Evolutionary conservation across 1,140 invertebrate genomes (phyloP).

Genomic region (Cydia strobilella): DNA sequence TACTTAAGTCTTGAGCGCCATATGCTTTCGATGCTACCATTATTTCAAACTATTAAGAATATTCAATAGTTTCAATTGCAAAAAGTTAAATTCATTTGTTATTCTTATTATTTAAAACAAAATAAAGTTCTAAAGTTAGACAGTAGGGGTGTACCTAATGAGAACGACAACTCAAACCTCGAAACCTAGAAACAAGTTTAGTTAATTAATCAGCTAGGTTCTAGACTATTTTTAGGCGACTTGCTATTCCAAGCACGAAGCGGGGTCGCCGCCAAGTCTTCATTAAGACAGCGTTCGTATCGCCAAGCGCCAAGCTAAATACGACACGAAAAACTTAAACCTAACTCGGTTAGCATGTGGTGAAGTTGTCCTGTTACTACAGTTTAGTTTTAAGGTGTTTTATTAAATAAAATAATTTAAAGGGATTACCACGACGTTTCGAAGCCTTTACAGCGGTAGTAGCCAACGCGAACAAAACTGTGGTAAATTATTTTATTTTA

Average conservation of each 20-base stretch:
- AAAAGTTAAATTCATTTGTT: background rate
- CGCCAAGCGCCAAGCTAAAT: slow-evolving; percentile 10
- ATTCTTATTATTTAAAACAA: too few species aligned
- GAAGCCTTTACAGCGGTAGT: too few species aligned
- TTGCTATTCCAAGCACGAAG: background rate
- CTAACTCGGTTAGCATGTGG: slow-evolving; percentile 7
- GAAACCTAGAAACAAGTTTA: background rate
- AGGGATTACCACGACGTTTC: too few species aligned
- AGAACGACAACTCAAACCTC: background rate
- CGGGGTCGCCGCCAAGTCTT: slow-evolving; percentile 1
- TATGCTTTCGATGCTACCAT: background rate
- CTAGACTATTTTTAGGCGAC: background rate
- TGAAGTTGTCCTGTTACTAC: background rate
- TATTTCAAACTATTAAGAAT: background rate
- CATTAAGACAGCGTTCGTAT: slow-evolving; percentile 10
- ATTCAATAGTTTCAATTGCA: background rate
- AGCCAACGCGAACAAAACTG: too few species aligned
- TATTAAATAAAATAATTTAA: too few species aligned
- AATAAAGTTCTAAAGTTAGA: too few species aligned
- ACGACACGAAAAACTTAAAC: slow-evolving; percentile 15
- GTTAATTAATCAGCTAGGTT: slow-evolving; percentile 3
- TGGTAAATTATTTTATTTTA: too few species aligned
- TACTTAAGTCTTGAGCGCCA: background rate
- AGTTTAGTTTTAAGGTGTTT: too few species aligned
- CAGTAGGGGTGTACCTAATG: background rate